Evolutionary conservation across 2,797 vertebrate genomes (phyloP).

Genomic region (Girardinus metallicus): DNA sequence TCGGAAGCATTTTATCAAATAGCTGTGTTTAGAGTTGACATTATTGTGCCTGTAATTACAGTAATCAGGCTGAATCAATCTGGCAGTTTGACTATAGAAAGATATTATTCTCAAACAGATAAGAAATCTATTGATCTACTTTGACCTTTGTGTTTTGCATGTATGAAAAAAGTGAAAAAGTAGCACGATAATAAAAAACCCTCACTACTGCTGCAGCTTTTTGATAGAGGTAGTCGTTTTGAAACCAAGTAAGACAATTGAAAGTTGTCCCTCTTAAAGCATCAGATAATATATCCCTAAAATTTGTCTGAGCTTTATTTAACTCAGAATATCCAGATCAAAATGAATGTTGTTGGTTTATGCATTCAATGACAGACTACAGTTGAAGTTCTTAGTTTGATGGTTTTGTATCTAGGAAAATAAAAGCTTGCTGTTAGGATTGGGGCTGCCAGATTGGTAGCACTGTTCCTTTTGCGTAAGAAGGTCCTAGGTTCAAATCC

Average conservation of each 20-base stretch:
- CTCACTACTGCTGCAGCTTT: neutral
- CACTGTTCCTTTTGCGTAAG: no score
- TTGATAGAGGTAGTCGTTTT: neutral
- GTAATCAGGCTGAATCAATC: slow-evolving; percentile 55
- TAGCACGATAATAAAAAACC: no score
- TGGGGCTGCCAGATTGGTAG: neutral
- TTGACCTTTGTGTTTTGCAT: slow-evolving; percentile 17
- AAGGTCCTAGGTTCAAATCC: no score
- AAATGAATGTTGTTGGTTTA: neutral
- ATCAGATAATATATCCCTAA: neutral
- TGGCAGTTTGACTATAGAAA: slow-evolving; percentile 34
- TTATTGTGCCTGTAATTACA: slow-evolving; percentile 45
- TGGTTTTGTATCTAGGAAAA: neutral
- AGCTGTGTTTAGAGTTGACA: slow-evolving; percentile 44
- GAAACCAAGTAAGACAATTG: neutral
- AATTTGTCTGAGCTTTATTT: neutral
- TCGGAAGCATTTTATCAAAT: slow-evolving; percentile 56
- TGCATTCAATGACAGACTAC: neutral
- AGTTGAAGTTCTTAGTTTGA: neutral
- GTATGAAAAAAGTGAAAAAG: neutral
- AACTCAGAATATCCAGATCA: neutral
- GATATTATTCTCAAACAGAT: slow-evolving; percentile 24
- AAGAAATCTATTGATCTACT: slow-evolving; percentile 16
- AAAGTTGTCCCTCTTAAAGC: neutral
- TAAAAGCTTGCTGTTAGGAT: neutral